Evolutionary conservation across 2,888 invertebrate genomes (phyloP).

Genomic region (Ormyrus thymus): DNA sequence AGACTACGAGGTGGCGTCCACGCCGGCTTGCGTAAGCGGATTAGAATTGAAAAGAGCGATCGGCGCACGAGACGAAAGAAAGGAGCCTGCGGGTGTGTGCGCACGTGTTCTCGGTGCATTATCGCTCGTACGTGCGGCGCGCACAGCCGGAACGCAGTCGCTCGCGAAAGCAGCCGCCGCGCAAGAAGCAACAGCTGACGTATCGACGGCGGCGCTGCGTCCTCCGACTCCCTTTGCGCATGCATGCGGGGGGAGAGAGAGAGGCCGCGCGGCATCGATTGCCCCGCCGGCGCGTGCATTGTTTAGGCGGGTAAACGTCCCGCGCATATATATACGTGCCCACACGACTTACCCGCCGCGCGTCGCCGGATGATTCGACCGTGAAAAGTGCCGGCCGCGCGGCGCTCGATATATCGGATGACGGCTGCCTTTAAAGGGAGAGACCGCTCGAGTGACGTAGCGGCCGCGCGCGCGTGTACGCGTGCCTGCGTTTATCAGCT

Average conservation of each 20-base stretch:
- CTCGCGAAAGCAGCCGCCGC: not conserved
- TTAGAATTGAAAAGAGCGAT: not conserved
- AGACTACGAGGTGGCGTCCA: no score
- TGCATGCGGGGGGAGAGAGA: no score
- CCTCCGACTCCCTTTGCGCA: no score
- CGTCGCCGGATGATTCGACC: slow-evolving; percentile 29
- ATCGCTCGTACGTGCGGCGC: not conserved
- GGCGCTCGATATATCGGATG: slow-evolving; percentile 20
- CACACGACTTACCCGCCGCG: not conserved
- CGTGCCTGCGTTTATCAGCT: no score
- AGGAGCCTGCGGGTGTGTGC: not conserved
- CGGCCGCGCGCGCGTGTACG: no score
- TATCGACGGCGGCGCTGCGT: not conserved
- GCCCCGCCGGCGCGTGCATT: not conserved
- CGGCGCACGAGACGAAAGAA: no score
- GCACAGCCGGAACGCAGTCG: not conserved
- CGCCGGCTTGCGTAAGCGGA: no score
- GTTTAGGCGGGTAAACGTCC: no score
- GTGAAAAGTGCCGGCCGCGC: slow-evolving; percentile 35
- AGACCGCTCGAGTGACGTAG: no score
- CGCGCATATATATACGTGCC: no score
- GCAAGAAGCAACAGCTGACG: slow-evolving; percentile 44
- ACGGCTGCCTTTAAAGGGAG: no score
- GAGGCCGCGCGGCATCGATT: no score
- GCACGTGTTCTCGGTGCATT: slow-evolving; percentile 20